These are phyloP conservation scores for Thecocarcelia acutangulata DNA, from an alignment of 2,888 invertebrate genomes.

Conservation along the genomic window DNA sequence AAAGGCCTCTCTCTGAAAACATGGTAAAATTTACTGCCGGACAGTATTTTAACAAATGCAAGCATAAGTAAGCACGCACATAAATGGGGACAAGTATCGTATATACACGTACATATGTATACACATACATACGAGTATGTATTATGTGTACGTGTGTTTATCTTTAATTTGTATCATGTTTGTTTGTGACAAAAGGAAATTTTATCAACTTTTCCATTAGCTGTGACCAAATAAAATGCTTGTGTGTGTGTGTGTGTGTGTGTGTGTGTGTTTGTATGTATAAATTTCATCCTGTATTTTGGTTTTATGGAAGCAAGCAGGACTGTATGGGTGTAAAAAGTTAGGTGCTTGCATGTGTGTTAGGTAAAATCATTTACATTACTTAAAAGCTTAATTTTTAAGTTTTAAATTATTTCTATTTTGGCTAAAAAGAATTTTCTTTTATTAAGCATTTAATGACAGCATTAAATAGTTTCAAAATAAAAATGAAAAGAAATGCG, in stretches of 20 bases:
- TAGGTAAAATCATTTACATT: constrained; percentile 36
- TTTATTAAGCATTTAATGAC: too few relatives aligned
- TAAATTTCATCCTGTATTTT: background rate
- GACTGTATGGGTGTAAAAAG: background rate
- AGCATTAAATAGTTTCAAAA: too few relatives aligned
- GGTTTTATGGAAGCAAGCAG: background rate
- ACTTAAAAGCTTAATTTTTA: constrained; percentile 53
- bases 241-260: background rate
- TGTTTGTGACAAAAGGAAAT: constrained; percentile 4
- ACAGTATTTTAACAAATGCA: too few relatives aligned
- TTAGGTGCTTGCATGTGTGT: background rate
- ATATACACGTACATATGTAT: too few relatives aligned
- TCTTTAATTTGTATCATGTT: constrained; percentile 9
- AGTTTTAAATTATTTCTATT: constrained; percentile 41
- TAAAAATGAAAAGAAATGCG: too few relatives aligned
- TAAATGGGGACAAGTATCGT: too few relatives aligned
- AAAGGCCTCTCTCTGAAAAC: too few relatives aligned
- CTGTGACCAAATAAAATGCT: constrained; percentile 5
- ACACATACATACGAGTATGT: too few relatives aligned
- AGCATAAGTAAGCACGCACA: too few relatives aligned
- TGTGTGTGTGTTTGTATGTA: too few relatives aligned
- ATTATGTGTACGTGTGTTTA: constrained; percentile 1
- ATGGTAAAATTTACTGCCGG: too few relatives aligned
- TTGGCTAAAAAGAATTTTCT: background rate
- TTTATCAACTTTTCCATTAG: constrained; percentile 49